phyloP scores from a whole-genome alignment of 2,888 invertebrate genomes.

The Athalia rosae region DNA sequence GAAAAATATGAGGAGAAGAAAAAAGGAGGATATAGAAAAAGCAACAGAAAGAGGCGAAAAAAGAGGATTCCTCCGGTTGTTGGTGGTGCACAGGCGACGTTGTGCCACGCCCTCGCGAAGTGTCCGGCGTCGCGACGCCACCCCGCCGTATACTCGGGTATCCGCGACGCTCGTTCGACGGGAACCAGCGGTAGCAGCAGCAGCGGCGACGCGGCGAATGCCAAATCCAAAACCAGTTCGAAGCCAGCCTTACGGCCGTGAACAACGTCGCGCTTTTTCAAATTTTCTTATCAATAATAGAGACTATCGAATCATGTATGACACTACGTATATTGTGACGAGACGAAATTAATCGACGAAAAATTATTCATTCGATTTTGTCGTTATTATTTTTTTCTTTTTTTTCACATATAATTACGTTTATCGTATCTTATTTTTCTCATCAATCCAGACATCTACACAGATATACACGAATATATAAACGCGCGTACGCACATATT shows the following conservation, averaged over 20 bases:
- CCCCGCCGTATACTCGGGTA: conserved; percentile 50
- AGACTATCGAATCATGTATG: background rate
- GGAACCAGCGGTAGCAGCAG: no score
- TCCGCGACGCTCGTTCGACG: conserved; percentile 31
- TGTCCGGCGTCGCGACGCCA: conserved; percentile 49
- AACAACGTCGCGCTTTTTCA: conserved; percentile 41
- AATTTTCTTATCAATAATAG: background rate
- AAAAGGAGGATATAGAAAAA: no score
- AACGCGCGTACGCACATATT: background rate
- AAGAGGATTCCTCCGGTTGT: conserved; percentile 28
- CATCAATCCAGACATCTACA: background rate
- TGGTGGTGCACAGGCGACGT: conserved; percentile 42
- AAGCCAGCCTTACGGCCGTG: conserved; percentile 40
- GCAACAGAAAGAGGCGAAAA: no score
- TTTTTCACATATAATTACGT: background rate
- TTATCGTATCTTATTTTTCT: background rate
- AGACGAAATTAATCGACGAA: no score
- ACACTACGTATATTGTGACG: background rate
- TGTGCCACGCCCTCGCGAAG: conserved; percentile 48
- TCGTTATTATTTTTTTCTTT: background rate
- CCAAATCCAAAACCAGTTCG: conserved; percentile 41
- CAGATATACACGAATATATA: background rate
- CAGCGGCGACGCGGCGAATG: conserved; percentile 37
- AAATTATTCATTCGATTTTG: no score
- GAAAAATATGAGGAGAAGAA: no score